Conservation (phyloP, 2,113 vertebrate species). For the Nycticryphes semicollaris region DNA sequence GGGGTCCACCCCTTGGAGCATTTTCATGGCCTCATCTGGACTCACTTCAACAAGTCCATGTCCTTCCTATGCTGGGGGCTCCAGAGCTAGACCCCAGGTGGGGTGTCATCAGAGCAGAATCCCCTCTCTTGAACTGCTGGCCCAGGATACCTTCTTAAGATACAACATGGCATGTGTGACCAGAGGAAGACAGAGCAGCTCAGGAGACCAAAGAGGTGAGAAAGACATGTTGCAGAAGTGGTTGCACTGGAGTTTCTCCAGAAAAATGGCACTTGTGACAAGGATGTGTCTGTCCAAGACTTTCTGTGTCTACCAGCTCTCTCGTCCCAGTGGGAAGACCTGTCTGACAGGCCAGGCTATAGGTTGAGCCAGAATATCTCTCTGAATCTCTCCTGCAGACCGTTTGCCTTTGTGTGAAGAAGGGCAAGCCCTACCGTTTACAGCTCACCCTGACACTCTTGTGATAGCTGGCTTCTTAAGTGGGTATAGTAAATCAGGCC, state of each 20-base stretch:
- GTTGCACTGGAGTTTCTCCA: background rate
- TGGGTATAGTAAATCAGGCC: background rate
- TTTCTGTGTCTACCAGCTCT: background rate
- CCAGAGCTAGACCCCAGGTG: background rate
- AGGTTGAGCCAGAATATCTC: background rate
- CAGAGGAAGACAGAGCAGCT: background rate
- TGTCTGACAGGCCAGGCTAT: background rate
- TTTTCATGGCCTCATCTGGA: background rate
- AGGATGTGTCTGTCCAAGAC: background rate
- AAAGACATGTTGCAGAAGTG: background rate
- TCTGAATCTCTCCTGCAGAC: background rate
- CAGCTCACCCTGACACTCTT: background rate
- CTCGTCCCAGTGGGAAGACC: background rate
- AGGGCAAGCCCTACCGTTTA: background rate
- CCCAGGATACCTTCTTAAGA: background rate
- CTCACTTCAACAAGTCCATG: background rate
- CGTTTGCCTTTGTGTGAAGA: background rate
- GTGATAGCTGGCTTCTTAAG: background rate
- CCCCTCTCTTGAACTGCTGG: background rate
- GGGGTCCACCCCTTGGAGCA: background rate
- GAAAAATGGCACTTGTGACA: background rate
- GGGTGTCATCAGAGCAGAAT: background rate
- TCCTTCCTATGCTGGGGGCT: background rate
- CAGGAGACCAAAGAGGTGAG: background rate
- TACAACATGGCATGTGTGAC: background rate